These are phyloP conservation scores for Drosophila bunnanda DNA, from an alignment of 2,888 invertebrate genomes.

Conservation along the genomic window DNA sequence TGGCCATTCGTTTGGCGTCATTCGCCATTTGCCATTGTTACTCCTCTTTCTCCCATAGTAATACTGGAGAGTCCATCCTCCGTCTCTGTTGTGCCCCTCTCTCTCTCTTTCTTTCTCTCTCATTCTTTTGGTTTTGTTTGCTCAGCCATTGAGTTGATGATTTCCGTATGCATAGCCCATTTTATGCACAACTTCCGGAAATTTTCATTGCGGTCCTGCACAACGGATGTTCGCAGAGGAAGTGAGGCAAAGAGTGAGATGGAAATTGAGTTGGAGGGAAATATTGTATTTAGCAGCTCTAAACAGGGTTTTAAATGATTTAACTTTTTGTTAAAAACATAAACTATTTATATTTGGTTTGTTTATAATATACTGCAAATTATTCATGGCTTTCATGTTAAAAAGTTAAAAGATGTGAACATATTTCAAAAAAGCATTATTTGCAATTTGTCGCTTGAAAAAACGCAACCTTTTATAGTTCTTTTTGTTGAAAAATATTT, in stretches of 20 bases:
- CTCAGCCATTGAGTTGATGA: conserved; percentile 82
- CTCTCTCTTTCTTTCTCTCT: not conserved
- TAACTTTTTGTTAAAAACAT: not conserved
- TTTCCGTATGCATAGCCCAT: conserved; percentile 83
- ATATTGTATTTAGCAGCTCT: conserved; percentile 26
- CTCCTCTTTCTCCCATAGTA: conserved; percentile 32
- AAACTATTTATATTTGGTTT: not conserved
- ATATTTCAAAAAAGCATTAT: not conserved
- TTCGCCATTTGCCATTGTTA: conserved; percentile 61
- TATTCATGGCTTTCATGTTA: conserved; percentile 2
- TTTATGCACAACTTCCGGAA: conserved; percentile 82
- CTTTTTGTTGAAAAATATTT: conserved; percentile 14
- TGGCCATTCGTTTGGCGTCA: conserved; percentile 70
- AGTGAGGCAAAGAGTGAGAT: not conserved
- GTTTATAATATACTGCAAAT: conserved; percentile 3
- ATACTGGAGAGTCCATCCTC: conserved; percentile 11
- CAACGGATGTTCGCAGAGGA: conserved; percentile 57
- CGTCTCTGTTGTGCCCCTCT: conserved; percentile 2
- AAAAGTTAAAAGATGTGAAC: not conserved
- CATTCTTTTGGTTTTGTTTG: conserved; percentile 56
- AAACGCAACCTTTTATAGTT: not conserved
- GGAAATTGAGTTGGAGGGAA: conserved; percentile 13
- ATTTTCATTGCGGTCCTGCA: conserved; percentile 81
- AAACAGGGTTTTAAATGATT: conserved; percentile 9
- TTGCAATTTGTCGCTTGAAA: not conserved